phyloP scores from a whole-genome alignment of 2,888 invertebrate species.

The Nebria salina region DNA sequence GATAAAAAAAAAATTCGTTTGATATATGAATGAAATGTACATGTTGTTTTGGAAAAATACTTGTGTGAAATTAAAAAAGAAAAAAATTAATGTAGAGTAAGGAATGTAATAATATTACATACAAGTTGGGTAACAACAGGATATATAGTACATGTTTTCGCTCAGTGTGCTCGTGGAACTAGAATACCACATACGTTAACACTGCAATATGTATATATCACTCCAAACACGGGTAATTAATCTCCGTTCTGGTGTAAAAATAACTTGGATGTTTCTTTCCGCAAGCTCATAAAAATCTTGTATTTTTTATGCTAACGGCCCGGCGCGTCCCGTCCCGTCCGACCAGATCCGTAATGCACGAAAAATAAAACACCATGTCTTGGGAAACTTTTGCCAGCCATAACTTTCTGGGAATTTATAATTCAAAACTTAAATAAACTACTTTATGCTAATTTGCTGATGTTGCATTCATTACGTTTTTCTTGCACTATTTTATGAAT shows the following conservation, averaged over 20 bases:
- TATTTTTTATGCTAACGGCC: conserved; percentile 8
- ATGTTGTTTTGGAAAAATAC: background rate
- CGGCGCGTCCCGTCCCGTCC: background rate
- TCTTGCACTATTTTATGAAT: background rate
- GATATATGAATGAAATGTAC: no score
- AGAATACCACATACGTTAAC: conserved; percentile 27
- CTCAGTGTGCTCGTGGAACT: background rate
- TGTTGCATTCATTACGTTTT: conserved; percentile 1
- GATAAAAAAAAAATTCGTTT: no score
- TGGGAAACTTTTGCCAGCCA: background rate
- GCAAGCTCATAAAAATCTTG: conserved; percentile 39
- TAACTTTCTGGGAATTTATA: background rate
- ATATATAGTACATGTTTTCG: background rate
- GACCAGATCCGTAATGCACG: background rate
- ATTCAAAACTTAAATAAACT: background rate
- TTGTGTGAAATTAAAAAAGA: conserved; percentile 4
- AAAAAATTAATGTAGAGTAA: background rate
- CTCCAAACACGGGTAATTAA: conserved; percentile 37
- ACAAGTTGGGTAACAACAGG: background rate
- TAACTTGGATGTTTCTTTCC: conserved; percentile 38
- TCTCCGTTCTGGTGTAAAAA: conserved; percentile 31
- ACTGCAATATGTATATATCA: conserved; percentile 42
- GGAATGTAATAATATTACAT: conserved; percentile 29
- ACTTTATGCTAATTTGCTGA: background rate
- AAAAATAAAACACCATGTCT: background rate